These are phyloP conservation scores for Hyla sarda DNA, from an alignment of 2,113 vertebrate genomes.

Conservation along the genomic window DNA sequence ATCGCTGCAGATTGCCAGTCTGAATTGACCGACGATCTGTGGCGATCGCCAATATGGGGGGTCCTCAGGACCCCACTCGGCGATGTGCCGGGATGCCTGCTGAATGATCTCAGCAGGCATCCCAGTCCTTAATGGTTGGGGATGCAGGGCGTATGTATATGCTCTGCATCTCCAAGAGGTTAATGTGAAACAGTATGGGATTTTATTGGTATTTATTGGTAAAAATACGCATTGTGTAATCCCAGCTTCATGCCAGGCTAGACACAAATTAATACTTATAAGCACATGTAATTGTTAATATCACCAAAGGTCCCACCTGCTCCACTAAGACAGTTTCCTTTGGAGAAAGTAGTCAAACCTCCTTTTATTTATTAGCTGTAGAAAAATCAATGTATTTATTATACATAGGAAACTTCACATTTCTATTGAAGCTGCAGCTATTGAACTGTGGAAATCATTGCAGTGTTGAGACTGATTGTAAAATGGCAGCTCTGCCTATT, in stretches of 20 bases:
- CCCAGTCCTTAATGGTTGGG: too few relatives aligned
- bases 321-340: slow-evolving; percentile 21
- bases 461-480: slow-evolving; percentile 56
- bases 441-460: slow-evolving; percentile 59
- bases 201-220: too few relatives aligned
- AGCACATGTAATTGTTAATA: slow-evolving; percentile 1
- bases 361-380: slow-evolving; percentile 58
- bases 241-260: background rate
- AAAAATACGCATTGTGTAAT: background rate
- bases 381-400: slow-evolving; percentile 60
- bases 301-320: background rate
- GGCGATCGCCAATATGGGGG: too few relatives aligned
- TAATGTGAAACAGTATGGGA: too few relatives aligned
- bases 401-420: slow-evolving; percentile 60
- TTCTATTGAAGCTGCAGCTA: slow-evolving; percentile 60
- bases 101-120: too few relatives aligned
- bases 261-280: background rate
- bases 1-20: too few relatives aligned
- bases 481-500: slow-evolving; percentile 54
- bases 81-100: too few relatives aligned
- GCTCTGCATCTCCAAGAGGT: too few relatives aligned
- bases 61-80: too few relatives aligned
- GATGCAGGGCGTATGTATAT: too few relatives aligned
- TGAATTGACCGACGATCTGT: too few relatives aligned
- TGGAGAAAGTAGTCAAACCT: slow-evolving; percentile 44